Conservation (phyloP, 2,113 vertebrate genomes). For the Alosa alosa region DNA sequence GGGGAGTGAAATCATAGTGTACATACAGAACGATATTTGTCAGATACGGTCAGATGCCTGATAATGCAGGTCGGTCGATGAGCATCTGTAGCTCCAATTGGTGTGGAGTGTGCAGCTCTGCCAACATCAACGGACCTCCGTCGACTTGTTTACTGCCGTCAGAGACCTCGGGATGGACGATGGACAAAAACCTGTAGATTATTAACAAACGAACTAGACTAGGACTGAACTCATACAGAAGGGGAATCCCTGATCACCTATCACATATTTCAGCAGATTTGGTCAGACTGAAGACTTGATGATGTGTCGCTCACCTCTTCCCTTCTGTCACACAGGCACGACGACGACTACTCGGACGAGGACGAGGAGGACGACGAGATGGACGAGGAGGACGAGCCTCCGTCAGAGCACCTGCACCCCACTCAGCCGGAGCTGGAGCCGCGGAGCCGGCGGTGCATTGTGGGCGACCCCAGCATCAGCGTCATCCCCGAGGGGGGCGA, state of each 20-base stretch:
- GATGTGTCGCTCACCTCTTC: neutral
- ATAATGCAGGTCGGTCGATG: no score
- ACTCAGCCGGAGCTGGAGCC: conserved; percentile 71
- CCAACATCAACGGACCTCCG: no score
- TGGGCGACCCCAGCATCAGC: conserved; percentile 78
- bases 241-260: no score
- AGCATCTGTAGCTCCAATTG: no score
- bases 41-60: no score
- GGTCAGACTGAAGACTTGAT: neutral
- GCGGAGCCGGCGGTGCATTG: conserved; percentile 70
- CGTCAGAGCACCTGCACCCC: conserved; percentile 42
- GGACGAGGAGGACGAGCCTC: conserved; percentile 81
- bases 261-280: neutral
- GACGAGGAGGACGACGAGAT: conserved; percentile 78
- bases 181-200: neutral
- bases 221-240: no score
- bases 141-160: no score
- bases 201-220: no score
- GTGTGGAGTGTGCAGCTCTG: no score
- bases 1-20: no score
- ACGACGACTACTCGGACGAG: conserved; percentile 87
- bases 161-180: no score
- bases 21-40: no score
- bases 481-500: conserved; percentile 77
- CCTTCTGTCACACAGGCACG: conserved; percentile 76